Conservation (phyloP, 1,140 invertebrate species). For the Panagrolaimus sp. region DNA sequence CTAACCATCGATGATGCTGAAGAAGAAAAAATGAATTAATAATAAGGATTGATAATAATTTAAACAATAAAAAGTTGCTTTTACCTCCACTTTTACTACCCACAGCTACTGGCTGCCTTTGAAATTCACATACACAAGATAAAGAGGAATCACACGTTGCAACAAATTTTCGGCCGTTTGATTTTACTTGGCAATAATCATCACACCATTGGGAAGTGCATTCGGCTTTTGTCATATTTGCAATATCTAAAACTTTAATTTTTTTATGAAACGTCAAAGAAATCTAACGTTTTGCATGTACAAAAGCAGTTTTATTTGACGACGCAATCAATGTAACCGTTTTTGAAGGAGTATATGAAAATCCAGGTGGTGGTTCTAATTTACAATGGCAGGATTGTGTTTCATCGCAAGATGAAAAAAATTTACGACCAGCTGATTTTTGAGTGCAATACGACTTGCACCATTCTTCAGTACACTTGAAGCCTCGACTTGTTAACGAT, state of each 20-base stretch:
- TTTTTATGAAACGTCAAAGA: no score
- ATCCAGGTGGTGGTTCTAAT: background rate
- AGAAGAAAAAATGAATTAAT: no score
- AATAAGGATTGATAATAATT: no score
- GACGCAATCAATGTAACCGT: background rate
- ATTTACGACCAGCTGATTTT: background rate
- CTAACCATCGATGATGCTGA: no score
- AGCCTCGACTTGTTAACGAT: background rate
- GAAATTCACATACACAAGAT: background rate
- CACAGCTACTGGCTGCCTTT: background rate
- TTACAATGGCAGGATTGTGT: constrained; percentile 11
- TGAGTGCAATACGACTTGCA: background rate
- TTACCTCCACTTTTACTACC: no score
- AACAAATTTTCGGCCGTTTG: constrained; percentile 6
- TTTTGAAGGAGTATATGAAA: background rate
- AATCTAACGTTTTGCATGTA: background rate
- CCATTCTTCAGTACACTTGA: constrained; percentile 6
- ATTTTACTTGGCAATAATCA: background rate
- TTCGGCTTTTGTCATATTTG: constrained; percentile 12
- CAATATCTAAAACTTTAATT: background rate
- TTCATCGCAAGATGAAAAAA: background rate
- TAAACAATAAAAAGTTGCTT: no score
- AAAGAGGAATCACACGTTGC: background rate
- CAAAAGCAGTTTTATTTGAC: constrained; percentile 8
- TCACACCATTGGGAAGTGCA: constrained; percentile 12